These are phyloP conservation scores for Mythimna ferrago DNA, from an alignment of 2,888 invertebrate species.

Conservation along the genomic window DNA sequence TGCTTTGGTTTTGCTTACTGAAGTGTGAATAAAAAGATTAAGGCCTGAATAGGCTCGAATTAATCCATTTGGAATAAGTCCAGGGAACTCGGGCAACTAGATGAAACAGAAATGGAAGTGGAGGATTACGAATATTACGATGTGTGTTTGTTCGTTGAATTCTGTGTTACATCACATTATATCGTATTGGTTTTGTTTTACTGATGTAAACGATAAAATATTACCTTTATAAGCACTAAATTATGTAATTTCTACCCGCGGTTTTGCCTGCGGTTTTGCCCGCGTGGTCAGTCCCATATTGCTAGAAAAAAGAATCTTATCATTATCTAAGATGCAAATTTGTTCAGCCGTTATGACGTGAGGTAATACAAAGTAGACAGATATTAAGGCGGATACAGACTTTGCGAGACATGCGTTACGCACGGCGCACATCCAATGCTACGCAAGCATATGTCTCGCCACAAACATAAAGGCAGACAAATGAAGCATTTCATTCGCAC, in stretches of 20 bases:
- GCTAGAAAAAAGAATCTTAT: neutral
- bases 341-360: neutral
- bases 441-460: no score
- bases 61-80: conserved; percentile 55
- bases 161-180: neutral
- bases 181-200: neutral
- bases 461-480: no score
- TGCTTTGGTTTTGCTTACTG: conserved; percentile 6
- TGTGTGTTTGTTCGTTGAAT: conserved; percentile 17
- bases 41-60: conserved; percentile 35
- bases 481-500: no score
- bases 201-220: neutral
- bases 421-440: no score
- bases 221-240: neutral
- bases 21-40: conserved; percentile 49
- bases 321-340: neutral
- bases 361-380: no score
- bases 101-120: conserved; percentile 25
- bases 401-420: no score
- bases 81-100: conserved; percentile 43
- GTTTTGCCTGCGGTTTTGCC: no score
- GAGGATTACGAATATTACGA: conserved; percentile 12
- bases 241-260: neutral
- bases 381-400: no score
- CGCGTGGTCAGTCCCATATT: no score